Conservation (phyloP, 2,797 vertebrate genomes). For the Chanos chanos region DNA sequence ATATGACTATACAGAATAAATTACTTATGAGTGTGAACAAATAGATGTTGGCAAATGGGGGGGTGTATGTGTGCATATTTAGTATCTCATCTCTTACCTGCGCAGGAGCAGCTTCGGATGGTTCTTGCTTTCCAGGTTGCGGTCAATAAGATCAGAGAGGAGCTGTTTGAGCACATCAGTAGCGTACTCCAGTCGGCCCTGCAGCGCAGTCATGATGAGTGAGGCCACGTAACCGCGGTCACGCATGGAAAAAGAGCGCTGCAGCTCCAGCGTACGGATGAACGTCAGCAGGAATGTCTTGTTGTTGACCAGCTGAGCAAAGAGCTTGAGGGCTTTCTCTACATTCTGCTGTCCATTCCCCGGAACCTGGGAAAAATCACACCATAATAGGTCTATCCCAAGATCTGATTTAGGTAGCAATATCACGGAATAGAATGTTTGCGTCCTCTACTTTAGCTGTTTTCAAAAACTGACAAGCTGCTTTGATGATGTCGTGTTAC, state of each 20-base stretch:
- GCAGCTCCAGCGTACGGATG: conserved; percentile 90
- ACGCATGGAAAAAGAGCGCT: conserved; percentile 96
- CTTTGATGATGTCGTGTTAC: too few species aligned
- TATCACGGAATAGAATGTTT: too few species aligned
- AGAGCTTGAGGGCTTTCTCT: conserved; percentile 94
- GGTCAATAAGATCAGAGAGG: conserved; percentile 90
- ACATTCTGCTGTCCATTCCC: conserved; percentile 87
- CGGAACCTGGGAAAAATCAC: conserved; percentile 70
- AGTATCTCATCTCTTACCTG: too few species aligned
- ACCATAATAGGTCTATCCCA: not conserved
- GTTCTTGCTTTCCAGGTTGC: conserved; percentile 97
- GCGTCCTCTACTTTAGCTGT: too few species aligned
- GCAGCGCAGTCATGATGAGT: conserved; percentile 93
- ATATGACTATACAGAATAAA: conserved; percentile 6
- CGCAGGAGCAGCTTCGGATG: conserved; percentile 93
- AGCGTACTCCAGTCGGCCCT: conserved; percentile 88
- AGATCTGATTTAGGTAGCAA: conserved; percentile 33
- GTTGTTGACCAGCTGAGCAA: conserved; percentile 93
- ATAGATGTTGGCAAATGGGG: too few species aligned
- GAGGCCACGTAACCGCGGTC: conserved; percentile 94
- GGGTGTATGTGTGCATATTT: too few species aligned
- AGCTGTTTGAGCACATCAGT: conserved; percentile 94
- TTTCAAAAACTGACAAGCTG: too few species aligned
- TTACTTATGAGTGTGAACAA: not conserved
- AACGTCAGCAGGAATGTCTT: conserved; percentile 93